Conservation (phyloP, 2,888 invertebrate species). For the Tachystola acroxantha region DNA sequence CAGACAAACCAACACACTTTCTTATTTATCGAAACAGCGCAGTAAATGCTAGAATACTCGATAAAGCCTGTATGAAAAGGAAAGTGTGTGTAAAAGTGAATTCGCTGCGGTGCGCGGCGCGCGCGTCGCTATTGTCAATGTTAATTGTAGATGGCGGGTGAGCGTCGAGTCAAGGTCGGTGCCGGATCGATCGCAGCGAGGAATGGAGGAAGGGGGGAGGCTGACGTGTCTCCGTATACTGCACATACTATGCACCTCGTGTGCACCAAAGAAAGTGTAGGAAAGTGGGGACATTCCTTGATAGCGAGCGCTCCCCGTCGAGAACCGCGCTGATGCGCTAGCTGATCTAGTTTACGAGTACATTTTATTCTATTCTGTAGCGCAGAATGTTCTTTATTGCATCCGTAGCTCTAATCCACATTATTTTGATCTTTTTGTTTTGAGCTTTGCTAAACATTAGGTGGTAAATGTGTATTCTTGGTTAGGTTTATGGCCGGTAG, state of each 20-base stretch:
- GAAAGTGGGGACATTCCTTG: slow-evolving; percentile 68
- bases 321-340: slow-evolving; percentile 31
- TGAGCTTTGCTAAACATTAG: slow-evolving; percentile 14
- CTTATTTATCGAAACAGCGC: no score
- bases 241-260: slow-evolving; percentile 46
- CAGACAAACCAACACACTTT: no score
- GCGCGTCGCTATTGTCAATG: slow-evolving; percentile 62
- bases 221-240: slow-evolving; percentile 32
- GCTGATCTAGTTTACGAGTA: slow-evolving; percentile 25
- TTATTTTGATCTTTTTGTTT: no score
- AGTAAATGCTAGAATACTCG: background rate
- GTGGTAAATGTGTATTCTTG: slow-evolving; percentile 22
- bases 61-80: slow-evolving; percentile 33
- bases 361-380: background rate
- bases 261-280: slow-evolving; percentile 58
- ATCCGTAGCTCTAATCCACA: no score
- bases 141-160: slow-evolving; percentile 57
- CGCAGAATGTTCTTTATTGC: no score
- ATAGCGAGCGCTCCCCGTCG: slow-evolving; percentile 31
- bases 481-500: slow-evolving; percentile 32
- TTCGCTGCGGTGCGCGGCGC: slow-evolving; percentile 41
- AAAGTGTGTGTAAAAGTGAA: slow-evolving; percentile 36
- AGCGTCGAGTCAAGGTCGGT: slow-evolving; percentile 65
- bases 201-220: slow-evolving; percentile 34
- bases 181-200: slow-evolving; percentile 54